Base-by-base conservation (phyloP, 2,888 invertebrate genomes). In the Hanleya hanleyi region DNA sequence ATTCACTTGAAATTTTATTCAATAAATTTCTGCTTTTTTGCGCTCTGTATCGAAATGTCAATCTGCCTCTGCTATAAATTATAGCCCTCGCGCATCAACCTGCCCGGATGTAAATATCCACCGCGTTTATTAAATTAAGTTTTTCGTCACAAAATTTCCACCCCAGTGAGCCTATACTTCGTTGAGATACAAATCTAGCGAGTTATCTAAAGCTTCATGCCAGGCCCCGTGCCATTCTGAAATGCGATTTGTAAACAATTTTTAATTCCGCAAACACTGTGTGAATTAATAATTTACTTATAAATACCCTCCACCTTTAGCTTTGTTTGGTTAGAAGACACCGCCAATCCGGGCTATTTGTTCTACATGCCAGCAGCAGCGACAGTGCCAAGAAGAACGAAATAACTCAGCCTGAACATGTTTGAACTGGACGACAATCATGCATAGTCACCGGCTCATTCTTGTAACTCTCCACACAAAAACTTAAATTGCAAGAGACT, bases 201-300 rank as follows among this genome's bases (percentile, higher is more conserved):
- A n/a, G n/a, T n/a, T n/a, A n/a, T n/a, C n/a, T n/a, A n/a, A n/a
- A n/a, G n/a, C n/a, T n/a, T n/a, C n/a, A n/a, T 29, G 57, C 22
- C 57, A 57, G 32, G 32, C 22, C 15, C 9, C 4, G 22, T 29
- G 32, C 12, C 26, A 32, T 32, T 29, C 22, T 15, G 29, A 57
- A 57, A 57, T 57, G 57, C 57, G 29, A 57, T 29, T 29, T 57
- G 57, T 57, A 22, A 57, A 57, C 57, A 57, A 57, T 57, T 57
- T 57, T 57, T 57, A 57, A 57, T 57, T 57, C 57, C 57, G 15
- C 57, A 57, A 57, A 57, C 57, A 57, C 7, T 15, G 57, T 22
- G 26, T 32, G 57, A 57, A 57, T 57, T 57, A 57, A 57, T 57
- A 57, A 57, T 57, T 57, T 57, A 57, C 57, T 57, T 57, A 57